phyloP scores from a whole-genome alignment of 2,797 vertebrate genomes.

The Phataginus tricuspis region DNA sequence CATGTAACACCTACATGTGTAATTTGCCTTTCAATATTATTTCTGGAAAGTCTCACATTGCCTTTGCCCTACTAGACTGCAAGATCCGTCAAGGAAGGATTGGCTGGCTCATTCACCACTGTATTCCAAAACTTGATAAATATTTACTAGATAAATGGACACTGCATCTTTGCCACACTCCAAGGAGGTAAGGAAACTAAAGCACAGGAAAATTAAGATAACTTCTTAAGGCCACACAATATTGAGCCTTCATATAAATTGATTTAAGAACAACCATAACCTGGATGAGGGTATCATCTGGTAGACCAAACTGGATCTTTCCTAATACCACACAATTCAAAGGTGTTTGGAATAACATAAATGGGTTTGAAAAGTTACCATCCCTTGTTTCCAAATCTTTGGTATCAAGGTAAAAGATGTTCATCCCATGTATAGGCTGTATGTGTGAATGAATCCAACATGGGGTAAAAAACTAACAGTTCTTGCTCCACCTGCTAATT shows the following conservation, averaged over 20 bases:
- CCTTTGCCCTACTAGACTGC: background rate
- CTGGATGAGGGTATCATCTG: background rate
- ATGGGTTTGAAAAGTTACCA: background rate
- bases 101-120: background rate
- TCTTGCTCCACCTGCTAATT: background rate
- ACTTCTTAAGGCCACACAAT: background rate
- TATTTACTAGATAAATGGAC: background rate
- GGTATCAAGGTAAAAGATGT: background rate
- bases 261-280: background rate
- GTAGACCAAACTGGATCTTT: background rate
- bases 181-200: background rate
- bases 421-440: background rate
- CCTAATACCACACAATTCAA: background rate
- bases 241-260: background rate
- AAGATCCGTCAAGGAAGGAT: background rate
- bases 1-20: background rate
- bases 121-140: conserved; percentile 17
- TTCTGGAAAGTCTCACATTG: conserved; percentile 62
- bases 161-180: background rate
- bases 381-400: background rate
- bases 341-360: background rate
- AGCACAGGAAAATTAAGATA: background rate
- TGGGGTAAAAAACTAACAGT: background rate
- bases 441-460: background rate
- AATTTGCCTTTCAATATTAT: conserved; percentile 6